These are phyloP conservation scores for Lymantria monacha DNA, from an alignment of 2,888 invertebrate species.

Conservation along the genomic window DNA sequence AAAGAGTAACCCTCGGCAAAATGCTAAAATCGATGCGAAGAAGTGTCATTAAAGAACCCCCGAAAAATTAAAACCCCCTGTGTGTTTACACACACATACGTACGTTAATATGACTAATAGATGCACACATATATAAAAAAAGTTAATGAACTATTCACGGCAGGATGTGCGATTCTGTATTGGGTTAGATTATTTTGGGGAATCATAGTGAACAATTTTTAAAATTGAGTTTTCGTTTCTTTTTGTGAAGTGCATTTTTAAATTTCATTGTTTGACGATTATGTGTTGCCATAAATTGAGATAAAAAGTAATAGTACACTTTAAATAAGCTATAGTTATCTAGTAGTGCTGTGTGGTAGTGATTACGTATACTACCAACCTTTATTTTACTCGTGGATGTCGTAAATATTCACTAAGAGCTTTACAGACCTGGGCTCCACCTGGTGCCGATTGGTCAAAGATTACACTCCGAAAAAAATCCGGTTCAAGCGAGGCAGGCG, in stretches of 20 bases:
- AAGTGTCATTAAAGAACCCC: slow-evolving; percentile 82
- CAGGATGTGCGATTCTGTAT: slow-evolving; percentile 37
- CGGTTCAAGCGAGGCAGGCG: too few species aligned
- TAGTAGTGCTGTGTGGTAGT: too few species aligned
- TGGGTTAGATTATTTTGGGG: slow-evolving; percentile 21
- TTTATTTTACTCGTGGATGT: too few species aligned
- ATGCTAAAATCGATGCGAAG: slow-evolving; percentile 78
- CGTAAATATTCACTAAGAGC: too few species aligned
- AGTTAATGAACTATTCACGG: slow-evolving; percentile 39
- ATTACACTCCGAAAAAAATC: too few species aligned
- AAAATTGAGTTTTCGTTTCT: slow-evolving; percentile 17
- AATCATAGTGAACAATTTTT: not conserved
- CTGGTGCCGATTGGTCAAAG: too few species aligned
- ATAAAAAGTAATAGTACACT: too few species aligned
- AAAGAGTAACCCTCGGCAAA: slow-evolving; percentile 74
- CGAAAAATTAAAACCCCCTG: slow-evolving; percentile 76
- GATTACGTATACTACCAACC: too few species aligned
- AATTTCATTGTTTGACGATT: too few species aligned
- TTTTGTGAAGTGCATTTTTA: not conserved
- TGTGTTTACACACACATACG: slow-evolving; percentile 53
- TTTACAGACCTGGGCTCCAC: too few species aligned
- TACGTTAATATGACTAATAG: slow-evolving; percentile 46
- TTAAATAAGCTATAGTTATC: too few species aligned
- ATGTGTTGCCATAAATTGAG: too few species aligned
- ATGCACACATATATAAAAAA: slow-evolving; percentile 45